Base-by-base conservation (phyloP, 2,888 invertebrate species). In the Embidobia sp. region DNA sequence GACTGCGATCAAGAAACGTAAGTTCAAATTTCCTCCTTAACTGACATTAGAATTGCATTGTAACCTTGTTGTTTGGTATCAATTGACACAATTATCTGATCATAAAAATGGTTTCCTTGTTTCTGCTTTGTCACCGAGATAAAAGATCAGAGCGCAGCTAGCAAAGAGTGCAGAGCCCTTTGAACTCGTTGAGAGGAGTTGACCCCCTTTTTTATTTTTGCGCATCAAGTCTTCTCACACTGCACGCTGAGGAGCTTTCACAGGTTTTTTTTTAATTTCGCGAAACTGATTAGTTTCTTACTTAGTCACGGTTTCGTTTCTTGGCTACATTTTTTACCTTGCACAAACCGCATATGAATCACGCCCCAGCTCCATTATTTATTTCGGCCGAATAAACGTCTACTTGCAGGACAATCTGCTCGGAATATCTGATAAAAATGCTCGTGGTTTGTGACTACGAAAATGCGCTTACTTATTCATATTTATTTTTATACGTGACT, bases 1-100 rank as follows among this genome's bases (percentile, higher is more conserved):
- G 86, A 87, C 73, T 85, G 81, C 26, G 85, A 86, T 66, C 81
- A 84, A 11, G 86, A 87, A 33, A 82, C 84, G 88, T 88, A 79
- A 79, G 85, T 80, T 6, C 3, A 22, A n/a, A n/a, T n/a, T n/a
- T n/a, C n/a, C n/a, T n/a, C n/a, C n/a, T n/a, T n/a, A n/a, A n/a
- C n/a, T n/a, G n/a, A n/a, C n/a, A n/a, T n/a, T n/a, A n/a, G 22
- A 22, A 22, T 4, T 22, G 22, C 22, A 22, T 22, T 3, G 15
- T 11, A 15, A 27, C 19, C 4, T 22, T 44, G 16, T 51, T 13
- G 10, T 8, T 11, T n/a, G 6, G n/a, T n/a, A n/a, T n/a, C 53
- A 42, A 53, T 57, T 64, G 64, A 73, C 64, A 57, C 40, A 64
- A 64, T 73, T 63, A 73, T 37, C 15, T 46, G 10, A 11, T 55